Percentiles rank a stretch among this genome's conserved stretches.
Conservation (phyloP, 2,888 invertebrate species). For the Tetramorium bicarinatum region DNA sequence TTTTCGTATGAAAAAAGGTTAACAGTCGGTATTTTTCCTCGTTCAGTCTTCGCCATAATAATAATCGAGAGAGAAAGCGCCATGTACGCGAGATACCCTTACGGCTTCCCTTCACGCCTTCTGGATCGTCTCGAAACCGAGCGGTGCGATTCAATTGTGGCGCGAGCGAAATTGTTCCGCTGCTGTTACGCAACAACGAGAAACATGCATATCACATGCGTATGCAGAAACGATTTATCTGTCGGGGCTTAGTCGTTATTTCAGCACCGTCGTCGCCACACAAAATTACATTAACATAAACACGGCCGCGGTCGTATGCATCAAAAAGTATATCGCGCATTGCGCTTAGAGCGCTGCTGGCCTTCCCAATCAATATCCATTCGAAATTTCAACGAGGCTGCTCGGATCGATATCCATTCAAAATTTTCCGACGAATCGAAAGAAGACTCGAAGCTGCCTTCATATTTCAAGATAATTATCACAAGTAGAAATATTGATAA, state of each 20-base stretch:
- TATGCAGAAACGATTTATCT: constrained; percentile 73
- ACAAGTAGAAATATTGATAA: not conserved
- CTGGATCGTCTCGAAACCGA: constrained; percentile 45
- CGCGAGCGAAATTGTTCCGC: constrained; percentile 63
- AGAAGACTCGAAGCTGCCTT: not conserved
- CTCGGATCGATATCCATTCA: not conserved
- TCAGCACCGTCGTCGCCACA: constrained; percentile 64
- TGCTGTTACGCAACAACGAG: constrained; percentile 44
- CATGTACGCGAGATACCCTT: not conserved
- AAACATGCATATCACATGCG: constrained; percentile 68
- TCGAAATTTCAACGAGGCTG: constrained; percentile 32
- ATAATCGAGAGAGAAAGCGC: constrained; percentile 17
- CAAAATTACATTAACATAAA: constrained; percentile 81
- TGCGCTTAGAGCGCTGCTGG: not conserved
- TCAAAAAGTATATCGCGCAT: constrained; percentile 62
- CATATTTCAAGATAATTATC: constrained; percentile 2
- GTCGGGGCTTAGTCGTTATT: constrained; percentile 63
- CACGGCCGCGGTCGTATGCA: constrained; percentile 65
- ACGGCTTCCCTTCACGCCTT: constrained; percentile 5
- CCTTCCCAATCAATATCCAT: constrained; percentile 15
- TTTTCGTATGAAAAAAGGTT: not conserved
- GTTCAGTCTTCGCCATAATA: not conserved
- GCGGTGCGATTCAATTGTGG: constrained; percentile 59
- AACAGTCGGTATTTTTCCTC: not conserved
- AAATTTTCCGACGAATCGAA: constrained; percentile 17